A percentile compares a stretch with the other conserved stretches of the same genome.
Evolutionary conservation across 2,797 vertebrate genomes (phyloP).

Genomic region (Sebastolobus alascanus): DNA sequence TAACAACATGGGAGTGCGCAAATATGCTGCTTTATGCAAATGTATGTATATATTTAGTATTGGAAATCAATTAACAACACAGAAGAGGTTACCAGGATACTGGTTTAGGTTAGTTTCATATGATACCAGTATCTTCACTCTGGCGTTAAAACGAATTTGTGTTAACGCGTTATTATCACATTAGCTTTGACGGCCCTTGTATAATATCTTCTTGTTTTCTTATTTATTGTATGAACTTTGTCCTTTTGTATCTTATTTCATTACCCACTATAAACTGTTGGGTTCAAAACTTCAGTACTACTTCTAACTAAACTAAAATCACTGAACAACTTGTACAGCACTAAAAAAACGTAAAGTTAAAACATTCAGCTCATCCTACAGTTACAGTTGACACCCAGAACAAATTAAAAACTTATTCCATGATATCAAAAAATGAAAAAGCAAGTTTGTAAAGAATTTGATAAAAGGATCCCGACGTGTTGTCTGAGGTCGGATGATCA

Average conservation of each 20-base stretch:
- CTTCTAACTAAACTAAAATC: not conserved
- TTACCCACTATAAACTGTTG: not conserved
- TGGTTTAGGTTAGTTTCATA: too few species aligned
- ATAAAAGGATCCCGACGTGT: conserved; percentile 11
- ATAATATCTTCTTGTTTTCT: not conserved
- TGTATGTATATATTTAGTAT: too few species aligned
- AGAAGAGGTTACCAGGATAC: accelerated
- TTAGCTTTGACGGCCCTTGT: too few species aligned
- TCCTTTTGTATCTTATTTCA: not conserved
- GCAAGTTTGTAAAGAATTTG: not conserved
- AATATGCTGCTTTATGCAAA: too few species aligned
- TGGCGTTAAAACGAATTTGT: too few species aligned
- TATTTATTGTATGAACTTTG: not conserved
- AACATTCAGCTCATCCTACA: not conserved
- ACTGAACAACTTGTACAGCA: not conserved
- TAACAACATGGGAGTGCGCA: too few species aligned
- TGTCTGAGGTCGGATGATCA: conserved; percentile 39
- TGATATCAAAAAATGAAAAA: not conserved
- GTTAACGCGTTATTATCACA: too few species aligned
- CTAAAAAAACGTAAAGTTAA: not conserved
- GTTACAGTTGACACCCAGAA: not conserved
- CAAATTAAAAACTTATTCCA: not conserved
- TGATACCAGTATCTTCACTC: too few species aligned
- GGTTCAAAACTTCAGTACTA: not conserved
- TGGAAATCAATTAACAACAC: too few species aligned